phyloP scores from a whole-genome alignment of 2,888 invertebrate genomes.

The Tiliacea citrago region DNA sequence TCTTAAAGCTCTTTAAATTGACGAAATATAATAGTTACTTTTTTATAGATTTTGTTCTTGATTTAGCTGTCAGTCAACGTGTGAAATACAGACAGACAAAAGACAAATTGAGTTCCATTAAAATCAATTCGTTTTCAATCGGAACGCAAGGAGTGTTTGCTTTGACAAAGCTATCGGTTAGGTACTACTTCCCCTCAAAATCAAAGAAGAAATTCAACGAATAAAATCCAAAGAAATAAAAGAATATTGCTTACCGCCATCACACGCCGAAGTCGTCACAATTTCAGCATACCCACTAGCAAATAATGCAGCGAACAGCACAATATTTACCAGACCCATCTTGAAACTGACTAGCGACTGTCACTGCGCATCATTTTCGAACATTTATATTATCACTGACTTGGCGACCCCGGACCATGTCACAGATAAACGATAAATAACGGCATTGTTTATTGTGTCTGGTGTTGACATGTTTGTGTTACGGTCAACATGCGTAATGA shows the following conservation, averaged over 20 bases:
- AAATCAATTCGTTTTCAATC: background rate
- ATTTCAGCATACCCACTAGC: conserved; percentile 30
- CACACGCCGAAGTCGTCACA: conserved; percentile 13
- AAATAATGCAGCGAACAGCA: conserved; percentile 49
- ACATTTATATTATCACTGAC: conserved; percentile 35
- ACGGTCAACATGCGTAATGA: conserved; percentile 18
- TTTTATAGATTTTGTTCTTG: background rate
- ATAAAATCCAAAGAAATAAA: background rate
- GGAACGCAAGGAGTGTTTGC: background rate
- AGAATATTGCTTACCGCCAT: conserved; percentile 46
- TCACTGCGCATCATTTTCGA: background rate
- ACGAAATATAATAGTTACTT: too few species aligned
- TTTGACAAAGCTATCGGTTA: background rate
- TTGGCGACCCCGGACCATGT: conserved; percentile 42
- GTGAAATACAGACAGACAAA: background rate
- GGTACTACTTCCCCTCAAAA: background rate
- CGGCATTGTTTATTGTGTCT: conserved; percentile 59
- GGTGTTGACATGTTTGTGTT: conserved; percentile 13
- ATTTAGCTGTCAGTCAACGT: background rate
- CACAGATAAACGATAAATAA: conserved; percentile 53
- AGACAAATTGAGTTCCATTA: background rate
- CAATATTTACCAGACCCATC: conserved; percentile 39
- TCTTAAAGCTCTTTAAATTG: too few species aligned
- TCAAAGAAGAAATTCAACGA: background rate
- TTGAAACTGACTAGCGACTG: conserved; percentile 31